These are phyloP conservation scores for Nematolebias whitei DNA, from an alignment of 2,113 vertebrate species.

Conservation along the genomic window DNA sequence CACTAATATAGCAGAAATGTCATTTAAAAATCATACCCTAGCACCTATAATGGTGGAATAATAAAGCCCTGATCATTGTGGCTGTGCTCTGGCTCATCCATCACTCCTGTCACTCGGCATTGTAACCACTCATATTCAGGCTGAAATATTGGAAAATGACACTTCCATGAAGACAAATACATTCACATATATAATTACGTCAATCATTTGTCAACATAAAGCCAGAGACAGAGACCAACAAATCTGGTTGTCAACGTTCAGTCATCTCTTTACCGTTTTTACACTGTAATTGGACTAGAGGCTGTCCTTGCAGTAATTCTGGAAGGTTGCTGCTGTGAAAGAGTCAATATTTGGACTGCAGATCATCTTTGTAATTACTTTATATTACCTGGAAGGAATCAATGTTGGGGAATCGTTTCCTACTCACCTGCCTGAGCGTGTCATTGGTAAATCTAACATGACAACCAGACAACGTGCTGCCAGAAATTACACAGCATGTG, in stretches of 20 bases:
- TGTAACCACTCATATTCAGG: not conserved
- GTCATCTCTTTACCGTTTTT: not conserved
- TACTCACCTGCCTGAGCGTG: constrained; percentile 9
- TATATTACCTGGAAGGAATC: constrained; percentile 37
- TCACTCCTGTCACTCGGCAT: constrained; percentile 15
- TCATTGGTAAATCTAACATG: constrained; percentile 27
- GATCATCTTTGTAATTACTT: constrained; percentile 48
- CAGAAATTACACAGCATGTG: not conserved
- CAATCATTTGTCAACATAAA: not conserved
- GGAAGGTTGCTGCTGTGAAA: constrained; percentile 17
- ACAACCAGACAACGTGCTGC: not conserved
- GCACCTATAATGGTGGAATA: constrained; percentile 18
- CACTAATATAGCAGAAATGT: constrained; percentile 17
- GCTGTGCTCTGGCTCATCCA: constrained; percentile 8
- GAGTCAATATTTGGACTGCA: constrained; percentile 50
- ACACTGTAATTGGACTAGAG: constrained; percentile 31
- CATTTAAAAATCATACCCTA: constrained; percentile 28
- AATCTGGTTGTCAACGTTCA: not conserved
- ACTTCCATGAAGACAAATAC: not conserved
- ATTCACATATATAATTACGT: not conserved
- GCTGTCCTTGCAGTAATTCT: constrained; percentile 26
- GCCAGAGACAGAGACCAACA: not conserved
- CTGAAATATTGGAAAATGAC: not conserved
- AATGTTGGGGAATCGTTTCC: constrained; percentile 40
- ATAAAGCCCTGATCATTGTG: constrained; percentile 1